Evolutionary conservation across 2,888 invertebrate species (phyloP).

Genomic region (Anaspis maculata): DNA sequence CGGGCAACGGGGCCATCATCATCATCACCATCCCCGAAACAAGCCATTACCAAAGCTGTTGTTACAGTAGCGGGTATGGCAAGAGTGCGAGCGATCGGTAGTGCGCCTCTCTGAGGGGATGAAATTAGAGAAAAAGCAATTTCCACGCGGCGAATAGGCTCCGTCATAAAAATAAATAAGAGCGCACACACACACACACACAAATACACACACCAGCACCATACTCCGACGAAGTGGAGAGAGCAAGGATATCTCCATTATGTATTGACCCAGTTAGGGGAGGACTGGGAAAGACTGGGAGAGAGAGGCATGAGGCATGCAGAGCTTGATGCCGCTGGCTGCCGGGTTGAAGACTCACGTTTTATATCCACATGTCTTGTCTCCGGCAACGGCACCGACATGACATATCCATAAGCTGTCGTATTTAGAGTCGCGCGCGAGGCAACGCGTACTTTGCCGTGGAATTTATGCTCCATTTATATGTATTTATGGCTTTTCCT

Average conservation of each 20-base stretch:
- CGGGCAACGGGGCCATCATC: neutral
- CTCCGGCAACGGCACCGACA: slow-evolving; percentile 14
- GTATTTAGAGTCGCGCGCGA: slow-evolving; percentile 16
- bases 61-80: neutral
- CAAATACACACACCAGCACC: too few species aligned
- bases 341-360: slow-evolving; percentile 15
- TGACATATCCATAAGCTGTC: slow-evolving; percentile 18
- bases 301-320: neutral
- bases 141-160: slow-evolving; percentile 12
- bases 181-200: too few species aligned
- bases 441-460: slow-evolving; percentile 19
- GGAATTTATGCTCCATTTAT: slow-evolving; percentile 28
- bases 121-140: slow-evolving; percentile 12
- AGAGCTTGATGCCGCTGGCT: slow-evolving; percentile 10
- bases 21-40: neutral
- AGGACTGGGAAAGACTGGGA: too few species aligned
- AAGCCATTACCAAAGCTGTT: neutral
- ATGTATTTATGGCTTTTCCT: slow-evolving; percentile 29
- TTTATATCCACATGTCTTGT: slow-evolving; percentile 17
- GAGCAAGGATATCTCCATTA: slow-evolving; percentile 12
- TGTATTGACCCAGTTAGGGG: slow-evolving; percentile 15
- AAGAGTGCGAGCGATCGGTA: neutral
- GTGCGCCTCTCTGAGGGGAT: neutral
- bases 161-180: slow-evolving; percentile 20
- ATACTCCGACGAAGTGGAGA: too few species aligned